phyloP scores from a whole-genome alignment of 2,113 vertebrate genomes.

The Hypomesus transpacificus region DNA sequence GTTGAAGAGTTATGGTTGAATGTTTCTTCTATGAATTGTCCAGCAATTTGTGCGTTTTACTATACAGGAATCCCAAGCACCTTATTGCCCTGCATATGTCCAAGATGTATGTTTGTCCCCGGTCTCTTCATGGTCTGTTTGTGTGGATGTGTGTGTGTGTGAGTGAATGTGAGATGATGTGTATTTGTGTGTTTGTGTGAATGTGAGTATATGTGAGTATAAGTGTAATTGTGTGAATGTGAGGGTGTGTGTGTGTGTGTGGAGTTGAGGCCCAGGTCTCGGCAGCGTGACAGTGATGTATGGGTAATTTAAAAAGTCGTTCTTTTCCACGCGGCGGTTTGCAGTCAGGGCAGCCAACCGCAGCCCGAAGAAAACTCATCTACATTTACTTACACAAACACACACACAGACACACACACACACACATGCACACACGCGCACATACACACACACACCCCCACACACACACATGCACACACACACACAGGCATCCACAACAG shows the following conservation, averaged over 20 bases:
- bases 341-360: constrained; percentile 68
- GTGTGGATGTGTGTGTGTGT: constrained; percentile 5
- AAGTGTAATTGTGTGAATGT: neutral
- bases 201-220: neutral
- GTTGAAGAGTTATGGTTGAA: neutral
- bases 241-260: constrained; percentile 21
- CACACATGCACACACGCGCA: constrained; percentile 6
- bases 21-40: neutral
- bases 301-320: constrained; percentile 77
- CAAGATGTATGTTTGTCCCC: neutral
- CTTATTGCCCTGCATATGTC: neutral
- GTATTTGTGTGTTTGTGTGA: neutral
- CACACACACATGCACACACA: neutral
- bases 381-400: constrained; percentile 58
- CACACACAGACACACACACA: constrained; percentile 8
- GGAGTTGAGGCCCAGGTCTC: constrained; percentile 53
- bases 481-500: constrained; percentile 21
- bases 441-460: constrained; percentile 4
- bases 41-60: neutral
- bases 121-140: neutral
- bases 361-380: constrained; percentile 67
- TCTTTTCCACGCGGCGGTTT: constrained; percentile 71
- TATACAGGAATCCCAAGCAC: neutral
- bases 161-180: constrained; percentile 17
- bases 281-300: constrained; percentile 73